Evolutionary conservation across 2,113 vertebrate genomes (phyloP).

Genomic region (Carassius auratus): DNA sequence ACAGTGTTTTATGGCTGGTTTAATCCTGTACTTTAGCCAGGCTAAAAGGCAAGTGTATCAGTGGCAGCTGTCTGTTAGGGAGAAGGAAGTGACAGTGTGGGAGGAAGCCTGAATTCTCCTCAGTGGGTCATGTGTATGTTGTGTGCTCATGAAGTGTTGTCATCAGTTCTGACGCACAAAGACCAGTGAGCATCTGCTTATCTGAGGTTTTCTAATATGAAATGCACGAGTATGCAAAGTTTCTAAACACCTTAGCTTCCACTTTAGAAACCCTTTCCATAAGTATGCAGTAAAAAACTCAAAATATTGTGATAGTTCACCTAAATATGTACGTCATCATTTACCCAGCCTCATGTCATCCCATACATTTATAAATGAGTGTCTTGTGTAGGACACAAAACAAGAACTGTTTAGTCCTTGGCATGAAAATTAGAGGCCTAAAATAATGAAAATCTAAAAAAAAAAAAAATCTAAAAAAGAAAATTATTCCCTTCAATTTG

Average conservation of each 20-base stretch:
- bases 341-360: background rate
- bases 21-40: conserved; percentile 35
- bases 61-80: conserved; percentile 58
- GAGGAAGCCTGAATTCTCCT: conserved; percentile 36
- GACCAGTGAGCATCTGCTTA: conserved; percentile 32
- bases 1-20: conserved; percentile 1
- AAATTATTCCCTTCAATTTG: background rate
- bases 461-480: too few relatives aligned
- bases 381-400: too few relatives aligned
- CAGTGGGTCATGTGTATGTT: conserved; percentile 41
- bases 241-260: background rate
- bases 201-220: conserved; percentile 8
- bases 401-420: too few relatives aligned
- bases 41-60: conserved; percentile 66
- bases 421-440: too few relatives aligned
- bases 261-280: background rate
- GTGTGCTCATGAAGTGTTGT: conserved; percentile 45
- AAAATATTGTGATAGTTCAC: background rate
- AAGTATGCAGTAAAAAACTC: background rate
- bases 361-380: background rate
- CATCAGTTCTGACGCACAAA: conserved; percentile 48
- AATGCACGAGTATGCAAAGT: background rate
- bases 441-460: too few relatives aligned
- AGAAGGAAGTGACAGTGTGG: conserved; percentile 39
- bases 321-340: background rate